phyloP scores from a whole-genome alignment of 2,888 invertebrate genomes.

The Myopa tessellatipennis region DNA sequence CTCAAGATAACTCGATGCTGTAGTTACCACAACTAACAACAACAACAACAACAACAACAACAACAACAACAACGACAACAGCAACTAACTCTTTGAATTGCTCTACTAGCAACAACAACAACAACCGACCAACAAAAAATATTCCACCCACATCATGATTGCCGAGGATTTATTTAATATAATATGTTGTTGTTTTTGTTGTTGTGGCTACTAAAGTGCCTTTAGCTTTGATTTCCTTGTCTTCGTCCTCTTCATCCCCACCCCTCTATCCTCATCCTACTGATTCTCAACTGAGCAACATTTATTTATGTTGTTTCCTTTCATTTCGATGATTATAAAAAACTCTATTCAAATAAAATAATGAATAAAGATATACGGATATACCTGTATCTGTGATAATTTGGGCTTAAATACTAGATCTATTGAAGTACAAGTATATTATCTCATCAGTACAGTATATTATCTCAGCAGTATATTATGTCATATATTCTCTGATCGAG shows the following conservation, averaged over 20 bases:
- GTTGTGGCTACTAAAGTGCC: background rate
- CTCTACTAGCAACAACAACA: slow-evolving; percentile 29
- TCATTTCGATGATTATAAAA: too few species aligned
- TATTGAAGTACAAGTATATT: too few species aligned
- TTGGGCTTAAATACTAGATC: too few species aligned
- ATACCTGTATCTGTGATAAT: too few species aligned
- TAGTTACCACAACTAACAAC: background rate
- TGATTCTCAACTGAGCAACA: background rate
- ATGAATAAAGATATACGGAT: too few species aligned
- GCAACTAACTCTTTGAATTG: background rate
- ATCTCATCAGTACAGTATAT: too few species aligned
- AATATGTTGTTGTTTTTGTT: background rate
- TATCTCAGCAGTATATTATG: too few species aligned
- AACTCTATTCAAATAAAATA: too few species aligned
- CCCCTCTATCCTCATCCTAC: background rate
- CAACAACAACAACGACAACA: background rate
- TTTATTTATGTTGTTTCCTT: too few species aligned
- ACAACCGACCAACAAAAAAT: slow-evolving; percentile 36
- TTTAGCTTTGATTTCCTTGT: background rate
- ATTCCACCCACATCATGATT: slow-evolving; percentile 12
- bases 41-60: slow-evolving; percentile 15
- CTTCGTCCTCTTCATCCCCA: background rate
- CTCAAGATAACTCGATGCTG: background rate
- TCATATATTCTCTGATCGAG: too few species aligned
- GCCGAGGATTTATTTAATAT: background rate